Conservation (phyloP, 2,888 invertebrate species). For the Stictocephala bisonia region DNA sequence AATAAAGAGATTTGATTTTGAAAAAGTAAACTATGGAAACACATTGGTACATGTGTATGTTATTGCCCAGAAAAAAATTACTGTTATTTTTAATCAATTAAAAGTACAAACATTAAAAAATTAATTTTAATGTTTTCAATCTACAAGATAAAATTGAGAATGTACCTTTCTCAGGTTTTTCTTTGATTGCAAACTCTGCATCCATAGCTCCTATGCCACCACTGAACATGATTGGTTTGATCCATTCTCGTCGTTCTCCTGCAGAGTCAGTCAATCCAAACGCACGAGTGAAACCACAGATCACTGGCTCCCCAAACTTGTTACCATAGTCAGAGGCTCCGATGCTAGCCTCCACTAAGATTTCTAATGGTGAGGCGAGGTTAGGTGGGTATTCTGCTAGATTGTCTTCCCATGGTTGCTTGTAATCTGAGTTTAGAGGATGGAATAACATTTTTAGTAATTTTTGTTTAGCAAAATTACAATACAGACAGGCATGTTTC, state of each 20-base stretch:
- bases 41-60: too few species aligned
- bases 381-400: conserved; percentile 83
- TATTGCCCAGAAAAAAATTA: conserved; percentile 9
- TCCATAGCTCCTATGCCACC: conserved; percentile 95
- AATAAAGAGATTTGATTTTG: too few species aligned
- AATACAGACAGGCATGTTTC: too few species aligned
- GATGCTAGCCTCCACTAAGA: conserved; percentile 95
- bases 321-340: conserved; percentile 99
- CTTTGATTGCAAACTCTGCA: conserved; percentile 81
- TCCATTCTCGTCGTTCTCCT: conserved; percentile 86
- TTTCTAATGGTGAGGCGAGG: conserved; percentile 89
- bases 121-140: too few species aligned
- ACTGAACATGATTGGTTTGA: conserved; percentile 99
- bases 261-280: conserved; percentile 81
- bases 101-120: background rate
- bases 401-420: conserved; percentile 86
- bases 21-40: too few species aligned
- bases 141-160: too few species aligned
- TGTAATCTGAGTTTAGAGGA: too few species aligned
- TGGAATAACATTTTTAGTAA: too few species aligned
- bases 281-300: conserved; percentile 90
- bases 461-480: too few species aligned
- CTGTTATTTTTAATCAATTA: conserved; percentile 21
- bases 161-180: conserved; percentile 77
- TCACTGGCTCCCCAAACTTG: conserved; percentile 97